Base-by-base conservation (phyloP, 2,113 vertebrate species). In the Ophthalmolycus amberensis region DNA sequence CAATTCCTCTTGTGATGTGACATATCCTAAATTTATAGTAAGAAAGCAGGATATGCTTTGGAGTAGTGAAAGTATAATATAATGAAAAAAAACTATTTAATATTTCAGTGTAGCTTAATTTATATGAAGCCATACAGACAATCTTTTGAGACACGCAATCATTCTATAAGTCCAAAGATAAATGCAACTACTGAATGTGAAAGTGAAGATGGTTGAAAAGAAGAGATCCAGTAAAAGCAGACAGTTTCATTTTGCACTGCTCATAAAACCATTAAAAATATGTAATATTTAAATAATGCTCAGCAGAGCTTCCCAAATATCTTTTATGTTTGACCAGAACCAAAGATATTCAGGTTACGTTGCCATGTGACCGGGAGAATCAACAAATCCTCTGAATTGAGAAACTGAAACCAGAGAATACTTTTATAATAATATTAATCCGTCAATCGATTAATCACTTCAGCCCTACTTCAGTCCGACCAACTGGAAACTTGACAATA, bases 121-220 rank as follows among this genome's bases (percentile, higher is more conserved):
- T 75, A 76, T 88, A 78, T 91, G 76, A 92, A 94, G 92, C 89
- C 89, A 88, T 89, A 86, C 25, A 81, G 82, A 89, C 83, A 93
- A 87, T 93, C 84, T 84, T 84, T 87, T 79, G 85, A 81, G 69
- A 85, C 42, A 50, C 38, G 37, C 72, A 84, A 88, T 82, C 68
- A 20, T 59, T 54, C 75, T 68, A 79, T 16, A 52, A 75, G 82
- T 90, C 91, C 87, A 89, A 89, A 91, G 87, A 85, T 83, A 77
- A 75, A 71, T 48, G 10, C 65, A 89, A 89, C 88, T 89, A 86
- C 88, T 89, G 90, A 91, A 93, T 93, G 86, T 93, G 87, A 91
- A 82, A 12, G n/a, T 66, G 60, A 12, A 3, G n/a, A 56, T 56
- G 18, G 44, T 77, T 40, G n/a, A 72, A 78, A 20, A 84, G 34